Percentiles rank a stretch among this genome's conserved stretches.
phyloP scores from a whole-genome alignment of 2,888 invertebrate species.

The Spilosoma lubricipeda region DNA sequence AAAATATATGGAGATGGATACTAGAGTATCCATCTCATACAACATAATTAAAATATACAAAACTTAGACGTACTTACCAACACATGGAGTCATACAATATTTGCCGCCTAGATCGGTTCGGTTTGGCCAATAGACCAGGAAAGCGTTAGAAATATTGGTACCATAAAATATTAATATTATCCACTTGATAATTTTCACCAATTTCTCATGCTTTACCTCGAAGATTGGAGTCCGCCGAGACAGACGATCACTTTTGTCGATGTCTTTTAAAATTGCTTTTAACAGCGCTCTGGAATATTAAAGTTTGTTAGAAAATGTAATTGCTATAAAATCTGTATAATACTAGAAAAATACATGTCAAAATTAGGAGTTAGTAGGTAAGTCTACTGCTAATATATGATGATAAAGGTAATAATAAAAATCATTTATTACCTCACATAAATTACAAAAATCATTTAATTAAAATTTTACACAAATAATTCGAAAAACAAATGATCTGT shows the following conservation, averaged over 20 bases:
- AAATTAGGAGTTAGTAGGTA: background rate
- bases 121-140: constrained; percentile 65
- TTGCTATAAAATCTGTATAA: background rate
- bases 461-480: too few species aligned
- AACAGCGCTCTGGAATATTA: constrained; percentile 55
- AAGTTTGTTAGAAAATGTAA: background rate
- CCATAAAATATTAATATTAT: constrained; percentile 66
- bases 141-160: constrained; percentile 55
- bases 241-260: constrained; percentile 57
- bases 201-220: constrained; percentile 53
- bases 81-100: constrained; percentile 71
- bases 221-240: constrained; percentile 48
- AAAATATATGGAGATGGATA: too few species aligned
- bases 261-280: constrained; percentile 52
- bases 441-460: too few species aligned
- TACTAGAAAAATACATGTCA: background rate
- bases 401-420: too few species aligned
- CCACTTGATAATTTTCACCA: constrained; percentile 61
- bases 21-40: background rate
- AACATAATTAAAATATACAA: background rate
- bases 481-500: too few species aligned
- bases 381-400: background rate
- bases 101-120: constrained; percentile 59
- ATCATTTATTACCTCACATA: too few species aligned
- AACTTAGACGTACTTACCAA: constrained; percentile 61